Base-by-base conservation (phyloP, 2,888 invertebrate genomes). In the Pasiphila rectangulata region DNA sequence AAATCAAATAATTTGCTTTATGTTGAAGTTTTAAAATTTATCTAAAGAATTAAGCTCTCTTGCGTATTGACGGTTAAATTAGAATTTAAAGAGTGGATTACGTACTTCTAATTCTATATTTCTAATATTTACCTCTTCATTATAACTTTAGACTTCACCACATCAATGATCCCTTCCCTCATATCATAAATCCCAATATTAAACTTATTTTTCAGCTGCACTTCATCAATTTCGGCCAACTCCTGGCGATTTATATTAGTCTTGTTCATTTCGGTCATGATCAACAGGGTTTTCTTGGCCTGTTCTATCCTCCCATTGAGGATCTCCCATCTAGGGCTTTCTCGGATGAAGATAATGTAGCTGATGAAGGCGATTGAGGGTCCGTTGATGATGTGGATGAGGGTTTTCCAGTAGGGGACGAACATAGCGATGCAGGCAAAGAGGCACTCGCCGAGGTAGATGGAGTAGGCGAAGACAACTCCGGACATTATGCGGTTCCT, bases 281-380 rank as follows among this genome's bases (percentile, higher is more conserved):
- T 29, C 35, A 67, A 57, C 15, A 86, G 39, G 1, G 69, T 67
- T 30, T 62, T 51, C 38, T 79, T 82, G 0, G 78, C 84, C 44
- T 71, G 54, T n/a, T 74, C 67, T 0, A 66, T 59, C 63, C 72
- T 82, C 0, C 79, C 78, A 15, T 69, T 79, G 1, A 85, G 54
- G 1, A 87, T 71, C 42, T 74, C 76, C 86, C 87, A 87, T 50
- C 86, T 58, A 0, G 81, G 79, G 35, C 85, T 86, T 46, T 87
- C 86, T 27, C 65, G 63, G 4, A 83, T 24, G 1, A 83, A 13
- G 40, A 65, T 75, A 27, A 72, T 62, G 45, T 73, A 72, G 6
- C 57, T 50, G 4, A 84, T 39, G 46, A 76, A 79, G 20, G 83
- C 36, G 1, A 83, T 51, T 2, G 72, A 62, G 0, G 86, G 86